phyloP scores from a whole-genome alignment of 2,797 vertebrate species.

The Spinibarbus caldwelli region DNA sequence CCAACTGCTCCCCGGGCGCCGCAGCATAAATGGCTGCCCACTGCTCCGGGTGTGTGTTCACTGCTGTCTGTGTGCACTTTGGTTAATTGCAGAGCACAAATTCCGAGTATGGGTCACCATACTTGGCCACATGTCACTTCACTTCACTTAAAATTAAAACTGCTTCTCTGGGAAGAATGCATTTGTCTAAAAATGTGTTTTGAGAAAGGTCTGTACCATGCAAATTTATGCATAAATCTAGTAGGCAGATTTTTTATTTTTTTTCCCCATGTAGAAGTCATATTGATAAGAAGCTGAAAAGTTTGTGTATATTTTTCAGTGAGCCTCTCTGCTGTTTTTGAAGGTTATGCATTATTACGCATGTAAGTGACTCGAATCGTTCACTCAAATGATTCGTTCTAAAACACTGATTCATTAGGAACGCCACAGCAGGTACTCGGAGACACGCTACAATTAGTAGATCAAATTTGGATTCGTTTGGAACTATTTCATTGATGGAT shows the following conservation, averaged over 20 bases:
- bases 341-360: too few species aligned
- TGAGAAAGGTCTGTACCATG: not conserved
- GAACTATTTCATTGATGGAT: not conserved
- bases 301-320: not conserved
- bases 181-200: not conserved
- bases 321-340: not conserved
- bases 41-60: too few species aligned
- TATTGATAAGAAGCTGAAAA: not conserved
- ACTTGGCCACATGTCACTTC: too few species aligned
- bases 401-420: not conserved
- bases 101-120: too few species aligned
- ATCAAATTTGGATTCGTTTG: not conserved
- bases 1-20: too few species aligned
- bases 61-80: too few species aligned
- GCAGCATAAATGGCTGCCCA: too few species aligned
- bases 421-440: not conserved
- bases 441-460: not conserved
- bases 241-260: too few species aligned
- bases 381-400: not conserved
- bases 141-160: constrained; percentile 52
- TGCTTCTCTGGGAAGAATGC: constrained; percentile 30
- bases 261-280: too few species aligned
- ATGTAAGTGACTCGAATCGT: too few species aligned
- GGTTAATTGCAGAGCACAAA: too few species aligned
- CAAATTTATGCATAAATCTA: not conserved